Base-by-base conservation (phyloP, 1,140 invertebrate genomes). In the Sycophila sp. region DNA sequence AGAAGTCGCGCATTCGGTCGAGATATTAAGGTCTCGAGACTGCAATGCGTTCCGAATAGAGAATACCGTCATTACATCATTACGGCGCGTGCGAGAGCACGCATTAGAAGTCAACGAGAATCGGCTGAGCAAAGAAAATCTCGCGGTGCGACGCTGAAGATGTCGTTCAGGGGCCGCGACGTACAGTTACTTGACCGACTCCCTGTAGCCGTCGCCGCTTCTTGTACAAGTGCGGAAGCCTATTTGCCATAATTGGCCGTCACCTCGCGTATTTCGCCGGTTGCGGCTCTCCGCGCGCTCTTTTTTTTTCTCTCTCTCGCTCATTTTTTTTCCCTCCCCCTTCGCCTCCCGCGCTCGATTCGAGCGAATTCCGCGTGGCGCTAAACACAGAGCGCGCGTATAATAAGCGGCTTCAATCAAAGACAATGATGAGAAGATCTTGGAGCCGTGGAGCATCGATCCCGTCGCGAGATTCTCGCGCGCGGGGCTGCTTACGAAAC, bases 121-220 rank as follows among this genome's bases (percentile, higher is more conserved):
- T 70, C 56, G 72, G 66, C 69, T 73, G 66, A 65, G 71, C 60
- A 66, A 69, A 68, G 73, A 75, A 73, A 75, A 73, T 58, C 58
- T 19, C 47, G 24, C 24, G 26, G 26, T 36, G 30, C 17, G 24
- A 26, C 66, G 69, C 40, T 56, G 78, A 83, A 83, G 79, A 84
- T 83, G 81, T 83, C 82, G 82, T 82, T 72, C 81, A 76, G 76
- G 72, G 81, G 77, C 80, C 80, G 78, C 75, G 80, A 81, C 77
- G 75, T 83, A 86, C 85, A 85, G 85, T 86, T 86, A 86, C 79
- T 77, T 85, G 85, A 86, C 85, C 85, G 84, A 86, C 84, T 86
- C 80, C 76, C 80, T 79, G 8, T 24, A 17, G 38, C 34, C 42
- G 42, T 22, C 19, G 42, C 1, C 42, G 42, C 42, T 47, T 47